These are phyloP conservation scores for Cyphomyrmex costatus DNA, from an alignment of 1,140 invertebrate genomes.

Conservation along the genomic window DNA sequence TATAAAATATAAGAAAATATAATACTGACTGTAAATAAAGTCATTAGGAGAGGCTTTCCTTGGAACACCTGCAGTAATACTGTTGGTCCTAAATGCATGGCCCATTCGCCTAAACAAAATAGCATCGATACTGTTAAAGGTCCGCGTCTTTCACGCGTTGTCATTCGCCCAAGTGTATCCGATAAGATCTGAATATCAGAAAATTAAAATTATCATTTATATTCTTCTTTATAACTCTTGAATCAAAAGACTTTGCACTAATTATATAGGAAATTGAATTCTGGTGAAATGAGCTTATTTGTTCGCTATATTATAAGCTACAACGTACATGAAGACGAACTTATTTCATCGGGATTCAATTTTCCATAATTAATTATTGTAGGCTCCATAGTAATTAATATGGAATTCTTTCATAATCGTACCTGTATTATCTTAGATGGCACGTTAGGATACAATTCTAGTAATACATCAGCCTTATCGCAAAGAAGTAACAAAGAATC, in stretches of 20 bases:
- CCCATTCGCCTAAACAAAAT: slow-evolving; percentile 97
- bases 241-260: too few species aligned
- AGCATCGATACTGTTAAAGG: slow-evolving; percentile 93
- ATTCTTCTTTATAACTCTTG: background rate
- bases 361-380: too few species aligned
- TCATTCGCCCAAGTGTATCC: slow-evolving; percentile 88
- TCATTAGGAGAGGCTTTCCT: slow-evolving; percentile 88
- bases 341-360: too few species aligned
- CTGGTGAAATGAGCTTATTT: too few species aligned
- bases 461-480: slow-evolving; percentile 92
- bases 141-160: slow-evolving; percentile 85
- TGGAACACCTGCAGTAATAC: slow-evolving; percentile 85
- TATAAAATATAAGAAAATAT: slow-evolving; percentile 63
- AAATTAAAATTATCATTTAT: slow-evolving; percentile 29
- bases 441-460: slow-evolving; percentile 92
- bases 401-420: slow-evolving; percentile 48
- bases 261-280: too few species aligned
- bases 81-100: slow-evolving; percentile 90
- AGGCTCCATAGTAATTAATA: too few species aligned
- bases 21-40: slow-evolving; percentile 88
- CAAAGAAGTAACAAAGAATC: slow-evolving; percentile 93
- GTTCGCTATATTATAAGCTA: too few species aligned
- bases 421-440: slow-evolving; percentile 92
- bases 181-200: slow-evolving; percentile 86
- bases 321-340: too few species aligned